Evolutionary conservation across 2,888 invertebrate species (phyloP).

Genomic region (Spilarctia lutea): DNA sequence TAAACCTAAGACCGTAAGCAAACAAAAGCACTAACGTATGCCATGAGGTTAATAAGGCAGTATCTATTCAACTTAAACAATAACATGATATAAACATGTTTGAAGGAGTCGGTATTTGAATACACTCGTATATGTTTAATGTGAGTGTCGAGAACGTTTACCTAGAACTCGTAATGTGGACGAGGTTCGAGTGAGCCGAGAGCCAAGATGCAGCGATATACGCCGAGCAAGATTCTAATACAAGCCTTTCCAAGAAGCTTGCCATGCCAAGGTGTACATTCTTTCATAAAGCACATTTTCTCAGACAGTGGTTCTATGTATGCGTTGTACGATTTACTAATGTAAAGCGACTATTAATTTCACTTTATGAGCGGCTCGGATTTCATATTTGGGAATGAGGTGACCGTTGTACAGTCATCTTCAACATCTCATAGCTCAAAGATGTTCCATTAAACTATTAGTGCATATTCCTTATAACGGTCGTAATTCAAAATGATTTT

Average conservation of each 20-base stretch:
- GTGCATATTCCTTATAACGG: not conserved
- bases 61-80: conserved; percentile 24
- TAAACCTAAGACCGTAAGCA: not conserved
- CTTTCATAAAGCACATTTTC: conserved; percentile 58
- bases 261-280: conserved; percentile 54
- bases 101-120: conserved; percentile 34
- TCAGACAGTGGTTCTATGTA: conserved; percentile 34
- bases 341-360: conserved; percentile 41
- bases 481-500: not conserved
- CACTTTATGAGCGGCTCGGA: conserved; percentile 23
- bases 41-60: not conserved
- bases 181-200: conserved; percentile 26
- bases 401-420: not conserved
- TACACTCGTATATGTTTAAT: conserved; percentile 33
- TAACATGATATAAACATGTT: conserved; percentile 24
- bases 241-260: conserved; percentile 67
- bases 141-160: conserved; percentile 38
- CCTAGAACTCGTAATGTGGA: conserved; percentile 50
- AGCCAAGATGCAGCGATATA: conserved; percentile 55
- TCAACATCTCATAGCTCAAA: not conserved
- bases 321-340: conserved; percentile 34
- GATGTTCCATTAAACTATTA: not conserved
- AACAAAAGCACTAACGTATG: not conserved
- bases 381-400: conserved; percentile 23
- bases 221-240: conserved; percentile 57